These are phyloP conservation scores for Vireo griseus DNA, from an alignment of 2,797 vertebrate genomes.

Conservation along the genomic window DNA sequence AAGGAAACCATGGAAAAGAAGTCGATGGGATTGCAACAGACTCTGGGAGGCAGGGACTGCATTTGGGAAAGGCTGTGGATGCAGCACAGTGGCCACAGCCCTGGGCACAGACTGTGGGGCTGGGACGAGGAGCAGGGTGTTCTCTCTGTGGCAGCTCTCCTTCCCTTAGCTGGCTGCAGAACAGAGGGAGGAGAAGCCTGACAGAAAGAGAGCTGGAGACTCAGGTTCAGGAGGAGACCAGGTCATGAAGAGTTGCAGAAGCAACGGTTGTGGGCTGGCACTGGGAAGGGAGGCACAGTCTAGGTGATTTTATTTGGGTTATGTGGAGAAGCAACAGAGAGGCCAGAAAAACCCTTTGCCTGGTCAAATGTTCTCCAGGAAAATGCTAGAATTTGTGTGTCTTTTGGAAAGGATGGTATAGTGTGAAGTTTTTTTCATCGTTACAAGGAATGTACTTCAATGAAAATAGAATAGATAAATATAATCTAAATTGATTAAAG, in stretches of 20 bases:
- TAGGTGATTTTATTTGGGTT: neutral
- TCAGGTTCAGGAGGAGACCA: neutral
- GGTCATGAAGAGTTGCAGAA: neutral
- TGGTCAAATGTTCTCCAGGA: neutral
- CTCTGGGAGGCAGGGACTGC: neutral
- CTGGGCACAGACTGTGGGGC: neutral
- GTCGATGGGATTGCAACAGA: fast-evolving
- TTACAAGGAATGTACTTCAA: neutral
- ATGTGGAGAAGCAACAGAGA: neutral
- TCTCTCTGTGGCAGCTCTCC: neutral
- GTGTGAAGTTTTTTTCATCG: neutral
- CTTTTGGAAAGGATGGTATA: neutral
- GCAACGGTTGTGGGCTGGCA: neutral
- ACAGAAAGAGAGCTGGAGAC: neutral
- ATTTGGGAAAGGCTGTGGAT: neutral
- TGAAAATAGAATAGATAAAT: neutral
- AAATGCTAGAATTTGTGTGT: neutral
- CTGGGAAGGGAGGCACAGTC: neutral
- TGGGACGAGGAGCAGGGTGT: neutral
- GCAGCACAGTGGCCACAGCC: fast-evolving
- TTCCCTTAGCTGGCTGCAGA: neutral
- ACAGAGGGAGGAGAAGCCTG: neutral
- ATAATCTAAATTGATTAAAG: neutral
- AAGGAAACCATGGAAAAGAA: neutral
- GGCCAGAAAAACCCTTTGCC: neutral